These are phyloP conservation scores for Cerceris ruficornis DNA, from an alignment of 2,888 invertebrate genomes.

Conservation along the genomic window DNA sequence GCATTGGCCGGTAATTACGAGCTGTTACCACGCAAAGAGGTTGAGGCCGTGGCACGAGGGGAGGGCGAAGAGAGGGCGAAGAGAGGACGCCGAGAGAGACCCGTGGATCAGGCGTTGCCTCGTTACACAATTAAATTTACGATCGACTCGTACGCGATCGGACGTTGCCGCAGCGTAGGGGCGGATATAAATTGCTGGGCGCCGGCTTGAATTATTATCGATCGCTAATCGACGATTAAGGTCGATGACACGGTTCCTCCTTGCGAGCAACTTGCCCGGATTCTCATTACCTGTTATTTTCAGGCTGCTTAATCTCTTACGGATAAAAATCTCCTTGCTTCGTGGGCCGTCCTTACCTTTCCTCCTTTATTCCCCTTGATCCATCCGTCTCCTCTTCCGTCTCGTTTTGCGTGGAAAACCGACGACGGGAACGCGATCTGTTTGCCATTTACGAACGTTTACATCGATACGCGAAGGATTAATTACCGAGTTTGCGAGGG, in stretches of 20 bases:
- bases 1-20: slow-evolving; percentile 65
- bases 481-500: no score
- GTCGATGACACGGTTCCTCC: slow-evolving; percentile 45
- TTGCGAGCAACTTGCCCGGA: slow-evolving; percentile 16
- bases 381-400: neutral
- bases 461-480: no score
- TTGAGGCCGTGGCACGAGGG: slow-evolving; percentile 23
- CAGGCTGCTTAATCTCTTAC: neutral
- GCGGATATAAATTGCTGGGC: slow-evolving; percentile 59
- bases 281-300: slow-evolving; percentile 7
- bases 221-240: slow-evolving; percentile 57
- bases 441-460: no score
- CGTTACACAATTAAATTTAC: slow-evolving; percentile 77
- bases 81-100: slow-evolving; percentile 17
- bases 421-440: no score
- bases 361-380: neutral
- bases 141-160: slow-evolving; percentile 71
- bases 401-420: no score
- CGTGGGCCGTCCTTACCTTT: neutral
- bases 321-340: neutral
- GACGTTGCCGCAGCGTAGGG: slow-evolving; percentile 52
- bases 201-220: slow-evolving; percentile 51
- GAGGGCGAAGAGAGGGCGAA: slow-evolving; percentile 30
- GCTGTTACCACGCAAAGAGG: slow-evolving; percentile 61
- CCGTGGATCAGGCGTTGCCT: slow-evolving; percentile 68